phyloP scores from a whole-genome alignment of 2,888 invertebrate genomes.

The Carcina quercana region DNA sequence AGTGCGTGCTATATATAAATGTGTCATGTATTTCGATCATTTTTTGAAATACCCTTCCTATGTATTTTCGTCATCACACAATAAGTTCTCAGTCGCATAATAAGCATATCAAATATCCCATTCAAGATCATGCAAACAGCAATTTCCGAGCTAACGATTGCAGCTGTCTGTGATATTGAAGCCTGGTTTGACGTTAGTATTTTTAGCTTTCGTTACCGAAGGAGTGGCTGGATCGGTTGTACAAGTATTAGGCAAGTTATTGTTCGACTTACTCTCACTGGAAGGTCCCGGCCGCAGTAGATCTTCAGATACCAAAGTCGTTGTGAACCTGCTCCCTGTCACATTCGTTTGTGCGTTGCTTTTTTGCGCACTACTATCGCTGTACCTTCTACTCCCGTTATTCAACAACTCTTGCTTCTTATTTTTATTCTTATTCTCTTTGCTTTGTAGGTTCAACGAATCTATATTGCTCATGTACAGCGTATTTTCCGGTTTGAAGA shows the following conservation, averaged over 20 bases:
- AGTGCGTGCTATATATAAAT: too few relatives aligned
- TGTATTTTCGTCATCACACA: too few relatives aligned
- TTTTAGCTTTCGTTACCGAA: slow-evolving; percentile 51
- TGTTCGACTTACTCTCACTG: slow-evolving; percentile 33
- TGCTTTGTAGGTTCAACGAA: slow-evolving; percentile 39
- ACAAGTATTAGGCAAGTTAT: slow-evolving; percentile 21
- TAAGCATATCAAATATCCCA: too few relatives aligned
- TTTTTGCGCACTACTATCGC: slow-evolving; percentile 56
- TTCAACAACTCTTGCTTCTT: slow-evolving; percentile 46
- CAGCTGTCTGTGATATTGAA: slow-evolving; percentile 45
- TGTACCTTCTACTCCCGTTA: slow-evolving; percentile 52
- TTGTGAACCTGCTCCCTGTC: slow-evolving; percentile 52
- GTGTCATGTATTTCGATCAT: too few relatives aligned
- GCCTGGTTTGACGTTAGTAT: slow-evolving; percentile 44
- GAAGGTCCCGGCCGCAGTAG: slow-evolving; percentile 34
- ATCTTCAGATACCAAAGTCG: slow-evolving; percentile 55
- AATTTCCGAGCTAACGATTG: too few relatives aligned
- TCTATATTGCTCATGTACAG: slow-evolving; percentile 32
- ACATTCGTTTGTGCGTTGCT: slow-evolving; percentile 32
- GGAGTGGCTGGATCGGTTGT: slow-evolving; percentile 26
- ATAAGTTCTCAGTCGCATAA: too few relatives aligned
- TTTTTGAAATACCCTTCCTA: too few relatives aligned
- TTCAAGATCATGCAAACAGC: slow-evolving; percentile 6
- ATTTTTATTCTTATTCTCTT: slow-evolving; percentile 33
- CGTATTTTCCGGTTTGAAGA: slow-evolving; percentile 31